A percentile compares a stretch with the other conserved stretches of the same genome.
phyloP scores from a whole-genome alignment of 2,113 vertebrate genomes.

The Thamnaconus septentrionalis region DNA sequence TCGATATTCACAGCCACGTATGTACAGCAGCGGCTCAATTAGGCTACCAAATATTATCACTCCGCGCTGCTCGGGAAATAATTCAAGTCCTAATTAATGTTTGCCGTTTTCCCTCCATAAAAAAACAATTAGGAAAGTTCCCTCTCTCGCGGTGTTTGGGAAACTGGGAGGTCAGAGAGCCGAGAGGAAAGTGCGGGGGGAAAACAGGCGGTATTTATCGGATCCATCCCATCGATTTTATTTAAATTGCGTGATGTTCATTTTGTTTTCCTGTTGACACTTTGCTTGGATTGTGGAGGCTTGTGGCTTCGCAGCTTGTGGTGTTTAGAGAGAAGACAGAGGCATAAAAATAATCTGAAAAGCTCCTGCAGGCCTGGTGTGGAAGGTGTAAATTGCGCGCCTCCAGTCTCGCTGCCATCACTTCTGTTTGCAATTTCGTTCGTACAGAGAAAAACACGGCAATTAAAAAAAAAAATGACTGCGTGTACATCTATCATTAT shows the following conservation, averaged over 20 bases:
- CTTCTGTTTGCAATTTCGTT: too few species aligned
- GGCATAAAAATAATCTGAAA: too few species aligned
- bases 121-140: slow-evolving; percentile 45
- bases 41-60: slow-evolving; percentile 56
- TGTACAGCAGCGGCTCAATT: slow-evolving; percentile 57
- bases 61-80: slow-evolving; percentile 47
- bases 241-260: slow-evolving; percentile 39
- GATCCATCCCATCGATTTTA: slow-evolving; percentile 62
- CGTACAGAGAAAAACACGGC: too few species aligned
- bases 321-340: too few species aligned
- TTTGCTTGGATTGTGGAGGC: slow-evolving; percentile 30
- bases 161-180: slow-evolving; percentile 36
- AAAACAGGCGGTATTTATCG: slow-evolving; percentile 51
- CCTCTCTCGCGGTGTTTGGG: slow-evolving; percentile 18
- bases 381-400: too few species aligned
- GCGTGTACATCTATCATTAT: too few species aligned
- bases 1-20: slow-evolving; percentile 66
- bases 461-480: not conserved
- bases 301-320: not conserved
- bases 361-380: too few species aligned
- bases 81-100: slow-evolving; percentile 46
- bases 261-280: slow-evolving; percentile 43
- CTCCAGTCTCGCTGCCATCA: too few species aligned
- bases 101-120: slow-evolving; percentile 16
- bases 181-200: slow-evolving; percentile 10